Conservation (phyloP, 2,797 vertebrate genomes). For the Rousettus madagascariensis region DNA sequence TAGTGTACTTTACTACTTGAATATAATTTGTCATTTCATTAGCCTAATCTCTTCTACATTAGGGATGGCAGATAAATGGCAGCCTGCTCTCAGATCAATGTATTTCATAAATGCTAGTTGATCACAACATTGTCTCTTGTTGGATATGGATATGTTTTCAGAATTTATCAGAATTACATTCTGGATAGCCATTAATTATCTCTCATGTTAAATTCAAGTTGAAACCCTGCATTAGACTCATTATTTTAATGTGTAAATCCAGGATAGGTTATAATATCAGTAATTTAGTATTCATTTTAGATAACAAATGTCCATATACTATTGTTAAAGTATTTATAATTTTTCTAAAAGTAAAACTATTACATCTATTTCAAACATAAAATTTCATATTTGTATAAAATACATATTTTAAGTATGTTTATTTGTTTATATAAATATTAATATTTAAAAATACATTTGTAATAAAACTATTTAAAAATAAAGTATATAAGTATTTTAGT, state of each 20-base stretch:
- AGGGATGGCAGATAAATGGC: background rate
- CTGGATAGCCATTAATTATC: background rate
- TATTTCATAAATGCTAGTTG: background rate
- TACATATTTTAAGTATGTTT: background rate
- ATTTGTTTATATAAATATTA: background rate
- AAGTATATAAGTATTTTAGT: background rate
- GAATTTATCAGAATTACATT: background rate
- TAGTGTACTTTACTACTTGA: background rate
- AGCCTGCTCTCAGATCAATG: background rate
- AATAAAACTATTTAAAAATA: conserved; percentile 35
- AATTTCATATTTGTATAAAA: background rate
- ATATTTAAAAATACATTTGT: background rate
- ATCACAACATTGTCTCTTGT: background rate
- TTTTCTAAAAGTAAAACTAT: conserved; percentile 10
- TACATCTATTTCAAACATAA: background rate
- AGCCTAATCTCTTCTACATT: background rate
- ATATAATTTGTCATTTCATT: background rate
- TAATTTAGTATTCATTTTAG: background rate
- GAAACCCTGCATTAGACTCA: background rate
- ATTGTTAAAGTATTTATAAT: background rate
- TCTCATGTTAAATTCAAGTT: background rate
- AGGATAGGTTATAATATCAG: background rate
- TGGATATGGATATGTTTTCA: background rate
- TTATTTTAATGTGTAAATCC: background rate
- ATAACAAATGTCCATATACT: background rate